A percentile compares a stretch with the other conserved stretches of the same genome.
Conservation (phyloP, 2,797 vertebrate genomes). For the Propithecus perrieri region DNA sequence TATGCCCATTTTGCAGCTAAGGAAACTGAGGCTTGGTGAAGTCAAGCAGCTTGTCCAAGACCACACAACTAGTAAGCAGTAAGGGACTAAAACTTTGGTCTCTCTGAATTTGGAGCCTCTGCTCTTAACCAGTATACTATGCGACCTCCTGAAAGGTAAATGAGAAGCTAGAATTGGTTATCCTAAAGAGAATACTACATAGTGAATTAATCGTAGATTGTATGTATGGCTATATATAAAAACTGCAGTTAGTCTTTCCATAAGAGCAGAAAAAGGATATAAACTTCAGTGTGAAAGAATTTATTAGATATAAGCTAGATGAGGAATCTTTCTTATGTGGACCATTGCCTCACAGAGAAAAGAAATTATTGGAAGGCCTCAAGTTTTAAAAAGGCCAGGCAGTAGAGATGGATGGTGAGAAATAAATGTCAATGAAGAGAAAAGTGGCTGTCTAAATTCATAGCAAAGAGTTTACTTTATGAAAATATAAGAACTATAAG, state of each 20-base stretch:
- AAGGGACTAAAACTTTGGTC: constrained; percentile 18
- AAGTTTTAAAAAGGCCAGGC: not conserved
- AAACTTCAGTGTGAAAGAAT: not conserved
- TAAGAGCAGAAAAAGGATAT: not conserved
- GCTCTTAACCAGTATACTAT: not conserved
- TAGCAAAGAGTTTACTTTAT: constrained; percentile 50
- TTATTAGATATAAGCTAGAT: not conserved
- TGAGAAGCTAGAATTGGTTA: not conserved
- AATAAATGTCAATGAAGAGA: constrained; percentile 6
- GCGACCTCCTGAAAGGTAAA: constrained; percentile 24
- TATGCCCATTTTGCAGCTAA: not conserved
- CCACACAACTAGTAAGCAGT: not conserved
- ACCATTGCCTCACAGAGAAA: constrained; percentile 17
- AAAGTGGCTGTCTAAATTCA: constrained; percentile 34
- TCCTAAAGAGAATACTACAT: constrained; percentile 16
- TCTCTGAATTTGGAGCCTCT: constrained; percentile 7
- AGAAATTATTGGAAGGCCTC: not conserved
- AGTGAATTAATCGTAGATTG: constrained; percentile 20
- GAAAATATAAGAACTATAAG: not conserved
- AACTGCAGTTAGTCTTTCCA: constrained; percentile 30
- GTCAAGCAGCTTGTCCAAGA: not conserved
- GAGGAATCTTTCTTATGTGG: not conserved
- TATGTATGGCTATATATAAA: constrained; percentile 12
- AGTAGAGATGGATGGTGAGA: not conserved
- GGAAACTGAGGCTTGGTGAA: constrained; percentile 4